A percentile compares a stretch with the other conserved stretches of the same genome.
Evolutionary conservation across 1,140 invertebrate species (phyloP).

Genomic region (Portunus trituberculatus): DNA sequence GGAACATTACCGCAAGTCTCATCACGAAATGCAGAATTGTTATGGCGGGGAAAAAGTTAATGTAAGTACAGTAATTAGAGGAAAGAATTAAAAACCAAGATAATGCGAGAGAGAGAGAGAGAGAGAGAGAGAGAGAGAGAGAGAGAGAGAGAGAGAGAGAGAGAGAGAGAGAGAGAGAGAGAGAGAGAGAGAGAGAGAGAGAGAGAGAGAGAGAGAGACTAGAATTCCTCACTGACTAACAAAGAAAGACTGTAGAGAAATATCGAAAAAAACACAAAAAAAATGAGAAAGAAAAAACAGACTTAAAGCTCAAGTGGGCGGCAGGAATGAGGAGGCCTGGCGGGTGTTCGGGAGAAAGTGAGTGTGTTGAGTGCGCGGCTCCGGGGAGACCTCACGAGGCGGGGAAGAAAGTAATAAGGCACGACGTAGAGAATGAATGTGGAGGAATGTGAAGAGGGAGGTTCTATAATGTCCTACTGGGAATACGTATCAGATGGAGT

Average conservation of each 20-base stretch:
- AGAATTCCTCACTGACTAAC: neutral
- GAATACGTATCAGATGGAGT: no score
- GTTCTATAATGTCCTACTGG: no score
- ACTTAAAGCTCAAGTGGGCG: neutral
- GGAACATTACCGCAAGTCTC: neutral
- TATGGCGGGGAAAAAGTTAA: neutral
- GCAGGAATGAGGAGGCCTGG: neutral
- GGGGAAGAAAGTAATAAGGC: no score
- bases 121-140: no score
- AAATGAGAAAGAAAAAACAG: neutral
- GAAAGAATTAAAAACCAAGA: neutral
- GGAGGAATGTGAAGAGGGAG: no score
- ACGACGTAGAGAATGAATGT: no score
- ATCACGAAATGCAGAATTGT: constrained; percentile 4
- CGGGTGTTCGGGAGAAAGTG: neutral
- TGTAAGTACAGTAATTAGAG: neutral
- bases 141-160: neutral
- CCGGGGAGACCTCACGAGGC: no score
- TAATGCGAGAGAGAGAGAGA: no score
- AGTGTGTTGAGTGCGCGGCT: neutral
- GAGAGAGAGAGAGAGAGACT: neutral
- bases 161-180: neutral
- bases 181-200: neutral
- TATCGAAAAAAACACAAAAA: neutral
- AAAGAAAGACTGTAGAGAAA: neutral